phyloP scores from a whole-genome alignment of 2,888 invertebrate species.

The Melinopterus prodromus region DNA sequence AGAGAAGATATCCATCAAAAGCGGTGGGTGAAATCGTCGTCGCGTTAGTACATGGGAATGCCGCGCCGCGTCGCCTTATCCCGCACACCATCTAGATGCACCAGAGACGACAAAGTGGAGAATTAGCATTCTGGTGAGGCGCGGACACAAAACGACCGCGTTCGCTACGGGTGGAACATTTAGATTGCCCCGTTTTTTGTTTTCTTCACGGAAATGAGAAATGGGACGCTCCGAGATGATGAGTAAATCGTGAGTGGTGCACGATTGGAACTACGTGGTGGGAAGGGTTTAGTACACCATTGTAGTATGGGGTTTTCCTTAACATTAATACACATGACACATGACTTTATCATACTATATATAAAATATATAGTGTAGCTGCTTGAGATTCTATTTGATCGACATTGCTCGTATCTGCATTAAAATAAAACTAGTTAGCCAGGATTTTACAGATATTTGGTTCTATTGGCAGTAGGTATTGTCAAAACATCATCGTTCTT shows the following conservation, averaged over 20 bases:
- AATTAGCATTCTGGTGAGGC: conserved; percentile 55
- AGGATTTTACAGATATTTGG: too few species aligned
- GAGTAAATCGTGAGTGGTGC: not conserved
- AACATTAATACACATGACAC: too few species aligned
- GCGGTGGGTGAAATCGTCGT: conserved; percentile 49
- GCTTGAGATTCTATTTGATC: too few species aligned
- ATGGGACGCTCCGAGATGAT: not conserved
- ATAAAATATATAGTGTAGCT: too few species aligned
- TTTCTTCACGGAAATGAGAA: conserved; percentile 12
- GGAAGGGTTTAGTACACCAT: not conserved
- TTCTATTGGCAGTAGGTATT: too few species aligned
- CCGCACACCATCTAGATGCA: conserved; percentile 50
- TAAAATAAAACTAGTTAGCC: too few species aligned
- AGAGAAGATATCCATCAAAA: conserved; percentile 51
- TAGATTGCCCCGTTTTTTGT: conserved; percentile 15
- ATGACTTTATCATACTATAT: too few species aligned
- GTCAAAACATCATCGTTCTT: too few species aligned
- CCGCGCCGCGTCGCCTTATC: conserved; percentile 53
- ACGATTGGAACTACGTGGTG: not conserved
- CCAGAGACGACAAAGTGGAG: conserved; percentile 52
- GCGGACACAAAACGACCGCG: not conserved
- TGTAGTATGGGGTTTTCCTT: too few species aligned
- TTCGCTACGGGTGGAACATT: conserved; percentile 18
- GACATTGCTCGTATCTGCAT: too few species aligned
- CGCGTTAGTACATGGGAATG: conserved; percentile 54